Percentiles rank a stretch among this genome's conserved stretches.
Evolutionary conservation across 2,888 invertebrate species (phyloP).

Genomic region (Torymus texanus): DNA sequence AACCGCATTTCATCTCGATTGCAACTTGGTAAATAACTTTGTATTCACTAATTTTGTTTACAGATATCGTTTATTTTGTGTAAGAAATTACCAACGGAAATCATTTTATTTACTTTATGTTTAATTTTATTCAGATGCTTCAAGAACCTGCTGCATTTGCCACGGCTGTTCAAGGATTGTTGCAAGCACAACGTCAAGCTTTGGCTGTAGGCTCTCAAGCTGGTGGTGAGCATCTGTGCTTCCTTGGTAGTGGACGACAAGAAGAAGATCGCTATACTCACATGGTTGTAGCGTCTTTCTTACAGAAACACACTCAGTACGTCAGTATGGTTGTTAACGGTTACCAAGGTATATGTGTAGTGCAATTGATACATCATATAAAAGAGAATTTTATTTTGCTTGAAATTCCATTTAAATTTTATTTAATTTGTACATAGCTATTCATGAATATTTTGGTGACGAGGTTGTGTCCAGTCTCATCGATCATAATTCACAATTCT

Average conservation of each 20-base stretch:
- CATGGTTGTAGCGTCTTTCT: conserved; percentile 98
- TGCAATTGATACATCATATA: not conserved
- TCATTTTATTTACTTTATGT: not conserved
- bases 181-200: conserved; percentile 92
- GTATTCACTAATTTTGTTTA: too few relatives aligned
- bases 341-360: conserved; percentile 78
- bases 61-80: too few relatives aligned
- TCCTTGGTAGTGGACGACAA: conserved; percentile 93
- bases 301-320: conserved; percentile 94
- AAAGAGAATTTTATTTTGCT: too few relatives aligned
- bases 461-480: conserved; percentile 88
- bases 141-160: conserved; percentile 96
- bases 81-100: not conserved
- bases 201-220: conserved; percentile 90
- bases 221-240: conserved; percentile 92
- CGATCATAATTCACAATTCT: conserved; percentile 88
- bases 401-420: too few relatives aligned
- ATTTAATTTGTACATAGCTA: conserved; percentile 76
- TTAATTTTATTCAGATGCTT: conserved; percentile 82
- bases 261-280: conserved; percentile 97
- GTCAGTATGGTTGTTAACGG: conserved; percentile 95
- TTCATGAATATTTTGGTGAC: conserved; percentile 89
- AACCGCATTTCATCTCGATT: conserved; percentile 98
- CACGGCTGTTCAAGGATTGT: conserved; percentile 93
- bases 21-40: conserved; percentile 82